phyloP scores from a whole-genome alignment of 2,797 vertebrate genomes.

The Galagoides demidoff region DNA sequence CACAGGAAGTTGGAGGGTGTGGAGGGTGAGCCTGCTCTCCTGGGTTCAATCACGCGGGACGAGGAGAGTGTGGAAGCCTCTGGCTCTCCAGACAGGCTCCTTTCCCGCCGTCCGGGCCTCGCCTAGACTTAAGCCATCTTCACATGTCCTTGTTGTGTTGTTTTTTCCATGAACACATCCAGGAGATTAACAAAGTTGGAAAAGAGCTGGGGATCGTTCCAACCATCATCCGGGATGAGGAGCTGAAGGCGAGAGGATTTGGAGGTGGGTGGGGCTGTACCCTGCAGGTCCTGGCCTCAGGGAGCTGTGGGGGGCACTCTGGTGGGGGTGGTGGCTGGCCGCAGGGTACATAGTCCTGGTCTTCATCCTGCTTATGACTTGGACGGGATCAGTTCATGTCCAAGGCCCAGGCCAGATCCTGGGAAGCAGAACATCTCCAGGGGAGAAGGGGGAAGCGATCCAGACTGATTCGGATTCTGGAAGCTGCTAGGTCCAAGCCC shows the following conservation, averaged over 20 bases:
- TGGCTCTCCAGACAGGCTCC: background rate
- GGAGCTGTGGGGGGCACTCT: accelerated
- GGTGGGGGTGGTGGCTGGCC: accelerated
- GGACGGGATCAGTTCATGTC: background rate
- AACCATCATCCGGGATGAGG: constrained; percentile 95
- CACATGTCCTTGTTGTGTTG: constrained; percentile 27
- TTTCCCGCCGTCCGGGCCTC: background rate
- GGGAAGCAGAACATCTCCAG: background rate
- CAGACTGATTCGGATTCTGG: constrained; percentile 20
- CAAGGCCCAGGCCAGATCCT: background rate
- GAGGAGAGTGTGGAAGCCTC: background rate
- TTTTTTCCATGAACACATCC: constrained; percentile 78
- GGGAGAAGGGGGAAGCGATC: background rate
- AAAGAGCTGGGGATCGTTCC: constrained; percentile 94
- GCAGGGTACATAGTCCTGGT: background rate
- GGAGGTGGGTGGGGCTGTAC: constrained; percentile 90
- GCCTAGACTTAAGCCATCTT: background rate
- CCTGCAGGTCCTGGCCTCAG: background rate
- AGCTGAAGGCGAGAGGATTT: constrained; percentile 95
- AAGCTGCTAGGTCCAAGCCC: background rate
- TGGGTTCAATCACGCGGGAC: background rate
- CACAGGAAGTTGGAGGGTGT: background rate
- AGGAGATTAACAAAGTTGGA: constrained; percentile 97
- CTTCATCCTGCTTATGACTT: background rate
- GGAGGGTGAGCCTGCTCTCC: background rate